Conservation (phyloP, 2,113 vertebrate species). For the Nestor notabilis region DNA sequence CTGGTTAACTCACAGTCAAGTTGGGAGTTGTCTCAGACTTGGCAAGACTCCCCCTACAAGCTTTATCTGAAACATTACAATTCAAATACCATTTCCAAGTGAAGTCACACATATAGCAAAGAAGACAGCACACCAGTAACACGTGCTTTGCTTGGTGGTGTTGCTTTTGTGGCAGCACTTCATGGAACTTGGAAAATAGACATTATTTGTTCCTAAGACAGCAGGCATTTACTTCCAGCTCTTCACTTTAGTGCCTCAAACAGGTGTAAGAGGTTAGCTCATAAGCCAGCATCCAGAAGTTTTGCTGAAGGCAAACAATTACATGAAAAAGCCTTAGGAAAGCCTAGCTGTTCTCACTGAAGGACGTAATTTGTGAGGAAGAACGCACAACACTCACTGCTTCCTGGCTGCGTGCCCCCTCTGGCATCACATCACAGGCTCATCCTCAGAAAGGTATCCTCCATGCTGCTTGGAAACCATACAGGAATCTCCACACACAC, state of each 20-base stretch:
- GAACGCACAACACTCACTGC: fast-evolving
- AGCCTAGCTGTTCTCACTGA: neutral
- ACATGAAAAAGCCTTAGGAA: neutral
- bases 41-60: neutral
- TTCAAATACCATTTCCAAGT: neutral
- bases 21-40: neutral
- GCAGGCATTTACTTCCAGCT: neutral
- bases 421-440: neutral
- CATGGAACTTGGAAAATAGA: neutral
- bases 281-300: neutral
- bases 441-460: neutral
- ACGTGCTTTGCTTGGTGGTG: fast-evolving
- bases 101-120: fast-evolving
- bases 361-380: neutral
- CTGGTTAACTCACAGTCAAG: neutral
- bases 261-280: fast-evolving
- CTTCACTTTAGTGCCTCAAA: neutral
- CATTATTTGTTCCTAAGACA: neutral
- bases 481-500: fast-evolving
- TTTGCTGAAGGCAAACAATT: neutral
- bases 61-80: neutral
- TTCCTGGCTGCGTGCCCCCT: fast-evolving
- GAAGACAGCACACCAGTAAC: neutral
- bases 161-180: neutral
- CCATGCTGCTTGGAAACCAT: neutral